These are phyloP conservation scores for Rotaria magnacalcarata DNA, from an alignment of 2,888 invertebrate genomes.

Conservation along the genomic window DNA sequence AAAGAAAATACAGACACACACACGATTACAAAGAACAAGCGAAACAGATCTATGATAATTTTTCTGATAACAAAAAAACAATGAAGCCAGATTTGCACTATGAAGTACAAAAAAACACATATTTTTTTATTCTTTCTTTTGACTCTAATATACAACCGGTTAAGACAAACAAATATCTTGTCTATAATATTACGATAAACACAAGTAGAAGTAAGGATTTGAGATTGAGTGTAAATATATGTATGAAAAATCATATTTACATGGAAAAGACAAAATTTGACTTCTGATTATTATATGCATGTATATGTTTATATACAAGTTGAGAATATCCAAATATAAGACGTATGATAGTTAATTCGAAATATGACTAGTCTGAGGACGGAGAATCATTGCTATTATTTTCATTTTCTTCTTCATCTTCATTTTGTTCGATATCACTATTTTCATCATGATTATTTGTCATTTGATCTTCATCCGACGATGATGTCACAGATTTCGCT, in stretches of 20 bases:
- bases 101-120: background rate
- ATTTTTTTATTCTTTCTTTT: background rate
- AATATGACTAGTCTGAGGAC: constrained; percentile 1
- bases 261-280: constrained; percentile 5
- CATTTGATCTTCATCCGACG: background rate
- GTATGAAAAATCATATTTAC: constrained; percentile 5
- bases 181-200: background rate
- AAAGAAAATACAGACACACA: background rate
- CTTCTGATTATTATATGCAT: background rate
- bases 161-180: background rate
- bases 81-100: background rate
- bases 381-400: background rate
- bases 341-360: background rate
- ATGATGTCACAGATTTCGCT: background rate
- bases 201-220: background rate
- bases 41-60: background rate
- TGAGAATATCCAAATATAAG: background rate
- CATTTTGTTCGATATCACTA: background rate
- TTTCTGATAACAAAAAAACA: background rate
- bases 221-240: background rate
- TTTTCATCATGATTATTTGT: background rate
- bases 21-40: background rate
- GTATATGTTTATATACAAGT: background rate
- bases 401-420: background rate
- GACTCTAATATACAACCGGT: background rate